Percentiles rank a stretch among this genome's conserved stretches.
Conservation (phyloP, 30 jellyfish, hydroid and myxozoan species). For the Hydra vulgaris region DNA sequence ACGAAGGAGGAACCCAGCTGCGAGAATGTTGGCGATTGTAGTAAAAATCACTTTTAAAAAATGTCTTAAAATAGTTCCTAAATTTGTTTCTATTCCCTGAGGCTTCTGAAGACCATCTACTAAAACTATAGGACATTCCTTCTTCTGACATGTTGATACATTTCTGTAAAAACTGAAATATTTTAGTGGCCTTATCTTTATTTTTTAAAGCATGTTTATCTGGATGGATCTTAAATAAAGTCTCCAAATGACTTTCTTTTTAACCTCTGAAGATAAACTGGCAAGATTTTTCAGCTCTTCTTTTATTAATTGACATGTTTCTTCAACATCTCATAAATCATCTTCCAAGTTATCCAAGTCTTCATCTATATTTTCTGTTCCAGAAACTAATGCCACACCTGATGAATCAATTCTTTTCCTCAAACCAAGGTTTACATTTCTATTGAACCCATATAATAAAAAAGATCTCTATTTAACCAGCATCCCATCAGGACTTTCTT, state of each 20-base stretch:
- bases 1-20: constrained; percentile 27
- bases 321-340: constrained; percentile 19
- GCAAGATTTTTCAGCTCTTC: constrained; percentile 16
- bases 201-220: constrained; percentile 43
- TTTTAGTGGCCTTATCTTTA: constrained; percentile 41
- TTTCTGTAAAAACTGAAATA: constrained; percentile 42
- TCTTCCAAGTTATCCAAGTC: neutral
- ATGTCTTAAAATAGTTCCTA: neutral
- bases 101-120: constrained; percentile 12
- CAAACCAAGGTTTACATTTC: neutral
- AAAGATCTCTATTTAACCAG: neutral
- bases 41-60: neutral
- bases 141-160: constrained; percentile 19
- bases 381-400: too few relatives aligned
- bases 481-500: neutral
- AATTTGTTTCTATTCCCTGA: neutral
- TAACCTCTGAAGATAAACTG: constrained; percentile 5
- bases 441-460: constrained; percentile 31
- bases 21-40: too few relatives aligned
- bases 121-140: neutral
- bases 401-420: neutral
- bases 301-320: constrained; percentile 4
- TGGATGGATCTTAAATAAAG: constrained; percentile 64
- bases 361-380: constrained; percentile 2
- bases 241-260: constrained; percentile 38